These are phyloP conservation scores for Oscheius sp. DNA, from an alignment of 2,888 invertebrate species.

Conservation along the genomic window DNA sequence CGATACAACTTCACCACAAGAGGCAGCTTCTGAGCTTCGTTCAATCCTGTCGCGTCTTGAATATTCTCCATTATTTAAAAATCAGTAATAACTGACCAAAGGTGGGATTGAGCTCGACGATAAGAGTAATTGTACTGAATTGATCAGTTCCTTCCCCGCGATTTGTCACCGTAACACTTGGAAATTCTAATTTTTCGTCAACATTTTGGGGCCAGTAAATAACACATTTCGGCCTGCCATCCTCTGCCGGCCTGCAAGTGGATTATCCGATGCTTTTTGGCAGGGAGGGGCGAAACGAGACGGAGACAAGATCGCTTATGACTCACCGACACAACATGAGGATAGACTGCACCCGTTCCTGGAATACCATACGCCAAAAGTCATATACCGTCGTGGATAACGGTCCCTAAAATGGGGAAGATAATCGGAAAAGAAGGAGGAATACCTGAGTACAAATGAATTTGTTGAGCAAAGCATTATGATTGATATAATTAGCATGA, in stretches of 20 bases:
- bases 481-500: slow-evolving; percentile 55
- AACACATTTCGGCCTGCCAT: slow-evolving; percentile 56
- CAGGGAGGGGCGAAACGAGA: neutral
- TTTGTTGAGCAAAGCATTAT: slow-evolving; percentile 43
- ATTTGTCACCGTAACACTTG: slow-evolving; percentile 46
- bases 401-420: slow-evolving; percentile 82
- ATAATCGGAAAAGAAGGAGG: neutral
- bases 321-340: slow-evolving; percentile 58
- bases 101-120: slow-evolving; percentile 37
- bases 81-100: slow-evolving; percentile 14
- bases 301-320: slow-evolving; percentile 10
- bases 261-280: neutral
- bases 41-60: slow-evolving; percentile 14
- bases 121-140: slow-evolving; percentile 39
- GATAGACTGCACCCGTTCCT: slow-evolving; percentile 78
- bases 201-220: slow-evolving; percentile 56
- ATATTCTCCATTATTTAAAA: neutral
- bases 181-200: slow-evolving; percentile 35
- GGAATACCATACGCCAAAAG: slow-evolving; percentile 99
- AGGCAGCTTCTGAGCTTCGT: slow-evolving; percentile 35
- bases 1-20: slow-evolving; percentile 48
- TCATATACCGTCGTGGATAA: slow-evolving; percentile 88
- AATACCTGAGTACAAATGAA: slow-evolving; percentile 57
- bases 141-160: slow-evolving; percentile 47
- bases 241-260: slow-evolving; percentile 53